Base-by-base conservation (phyloP, 2,888 invertebrate genomes). In the Gari tellinella region DNA sequence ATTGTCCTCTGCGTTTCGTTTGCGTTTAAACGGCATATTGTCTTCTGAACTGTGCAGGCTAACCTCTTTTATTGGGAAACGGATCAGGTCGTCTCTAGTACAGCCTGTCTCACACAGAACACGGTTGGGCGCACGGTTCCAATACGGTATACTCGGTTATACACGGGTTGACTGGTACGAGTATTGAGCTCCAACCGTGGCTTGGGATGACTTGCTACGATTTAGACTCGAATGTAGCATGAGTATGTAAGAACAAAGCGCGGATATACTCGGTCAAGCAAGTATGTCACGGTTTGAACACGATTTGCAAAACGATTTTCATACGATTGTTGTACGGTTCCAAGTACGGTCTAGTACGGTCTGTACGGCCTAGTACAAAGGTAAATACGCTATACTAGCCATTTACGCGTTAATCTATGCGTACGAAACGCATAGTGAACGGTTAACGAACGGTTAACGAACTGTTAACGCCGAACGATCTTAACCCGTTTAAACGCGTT, bases 51-150 rank as follows among this genome's bases (percentile, higher is more conserved):
- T n/a, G n/a, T n/a, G n/a, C n/a, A n/a, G n/a, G n/a, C n/a, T n/a
- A n/a, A n/a, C n/a, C n/a, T n/a, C n/a, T n/a, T n/a, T n/a, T n/a
- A n/a, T n/a, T n/a, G n/a, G n/a, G n/a, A n/a, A n/a, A n/a, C n/a
- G n/a, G n/a, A n/a, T n/a, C n/a, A n/a, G n/a, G n/a, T n/a, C n/a
- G n/a, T n/a, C n/a, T n/a, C n/a, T n/a, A n/a, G n/a, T n/a, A n/a
- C n/a, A 57, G 57, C 43, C 57, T 43, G 57, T 57, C 57, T 57
- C 57, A 43, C 57, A 57, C 57, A 45, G 45, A 57, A 25, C 41
- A 41, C 26, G 38, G 53, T 55, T 55, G 40, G 38, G 26, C n/a
- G 2, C n/a, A 37, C 19, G 38, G 17, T 55, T 17, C 19, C 37
- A 38, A 14, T 19, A 37, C 19, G 40, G n/a, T 55, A 55, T 55